phyloP scores from a whole-genome alignment of 1,140 invertebrate species.

The Brachionus paranguensis region DNA sequence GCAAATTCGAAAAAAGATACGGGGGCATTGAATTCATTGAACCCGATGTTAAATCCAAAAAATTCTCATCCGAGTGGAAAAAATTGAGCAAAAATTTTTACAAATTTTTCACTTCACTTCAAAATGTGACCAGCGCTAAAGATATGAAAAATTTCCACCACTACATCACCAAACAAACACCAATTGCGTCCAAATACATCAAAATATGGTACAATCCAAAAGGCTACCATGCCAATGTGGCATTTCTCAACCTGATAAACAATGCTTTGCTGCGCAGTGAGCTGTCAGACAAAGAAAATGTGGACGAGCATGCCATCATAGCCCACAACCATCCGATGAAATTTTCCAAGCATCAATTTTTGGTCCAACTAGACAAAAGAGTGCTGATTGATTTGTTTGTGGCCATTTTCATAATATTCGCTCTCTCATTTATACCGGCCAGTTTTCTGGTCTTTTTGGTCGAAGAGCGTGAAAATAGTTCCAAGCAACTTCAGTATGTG shows the following conservation, averaged over 20 bases:
- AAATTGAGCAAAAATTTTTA: constrained; percentile 37
- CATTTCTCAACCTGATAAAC: constrained; percentile 69
- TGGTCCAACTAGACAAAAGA: constrained; percentile 43
- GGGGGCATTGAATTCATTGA: constrained; percentile 40
- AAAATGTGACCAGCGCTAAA: background rate
- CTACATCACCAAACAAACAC: background rate
- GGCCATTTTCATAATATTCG: constrained; percentile 58
- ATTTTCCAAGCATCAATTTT: constrained; percentile 56
- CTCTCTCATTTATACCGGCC: constrained; percentile 50
- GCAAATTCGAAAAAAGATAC: constrained; percentile 2
- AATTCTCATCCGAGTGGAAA: constrained; percentile 42
- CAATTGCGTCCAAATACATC: background rate
- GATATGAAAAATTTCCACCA: background rate
- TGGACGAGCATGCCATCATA: constrained; percentile 56
- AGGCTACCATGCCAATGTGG: constrained; percentile 68
- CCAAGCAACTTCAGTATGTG: constrained; percentile 50
- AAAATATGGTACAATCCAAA: constrained; percentile 78
- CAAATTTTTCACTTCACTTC: background rate
- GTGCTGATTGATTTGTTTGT: constrained; percentile 56
- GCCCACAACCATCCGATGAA: constrained; percentile 65
- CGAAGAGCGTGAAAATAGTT: constrained; percentile 46
- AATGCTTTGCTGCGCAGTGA: constrained; percentile 60
- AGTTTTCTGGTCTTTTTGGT: constrained; percentile 48
- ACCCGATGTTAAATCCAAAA: constrained; percentile 42
- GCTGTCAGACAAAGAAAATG: constrained; percentile 48